Base-by-base conservation (phyloP, 2,113 vertebrate species). In the Andinoacara biseriatus region DNA sequence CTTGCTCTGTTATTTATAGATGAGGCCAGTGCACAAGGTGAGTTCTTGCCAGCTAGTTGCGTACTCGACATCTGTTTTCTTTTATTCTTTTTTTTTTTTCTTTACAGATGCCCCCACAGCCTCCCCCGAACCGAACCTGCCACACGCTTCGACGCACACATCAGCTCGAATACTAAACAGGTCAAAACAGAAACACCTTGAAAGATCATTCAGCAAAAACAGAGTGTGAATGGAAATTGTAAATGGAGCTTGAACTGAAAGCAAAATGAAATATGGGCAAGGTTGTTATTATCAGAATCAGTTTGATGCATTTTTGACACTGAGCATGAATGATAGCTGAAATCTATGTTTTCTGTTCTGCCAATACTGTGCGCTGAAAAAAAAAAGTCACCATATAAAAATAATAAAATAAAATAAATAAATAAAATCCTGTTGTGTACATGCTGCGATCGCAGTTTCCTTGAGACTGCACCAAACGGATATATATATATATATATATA, bases 121-220 rank as follows among this genome's bases (percentile, higher is more conserved):
- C 58, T 31, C 49, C 2, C 29, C 29, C 33, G 18, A 78, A 79
- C 83, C 74, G 54, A 56, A 46, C 49, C 84, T 35, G 79, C 85
- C 90, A 90, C 78, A 74, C 1, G 54, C 86, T 75, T 76, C 63
- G 3, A 69, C 22, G 58, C 58, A 85, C 87, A 90, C 74, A 77
- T 85, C 88, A 76, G 69, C 26, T 56, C 26, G 67, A 90, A 92
- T 89, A 82, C 81, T 87, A 90, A 94, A 78, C 82, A 80, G 90
- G 80, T 81, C 78, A 75, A 86, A 84, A 62, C 58, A 60, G 49
- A 81, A 87, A 74, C 60, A 86, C 62, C 81, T 87, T 88, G 74
- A 86, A 83, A 79, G 72, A 54, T 59, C 18, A 87, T 86, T 84
- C 52, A 58, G 46, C 24, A 46, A 59, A 85, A 78, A 60, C 11